Evolutionary conservation across 37 sponge, comb jelly and placozoan species (phyloP).

Genomic region (Dysidea cf. avara): DNA sequence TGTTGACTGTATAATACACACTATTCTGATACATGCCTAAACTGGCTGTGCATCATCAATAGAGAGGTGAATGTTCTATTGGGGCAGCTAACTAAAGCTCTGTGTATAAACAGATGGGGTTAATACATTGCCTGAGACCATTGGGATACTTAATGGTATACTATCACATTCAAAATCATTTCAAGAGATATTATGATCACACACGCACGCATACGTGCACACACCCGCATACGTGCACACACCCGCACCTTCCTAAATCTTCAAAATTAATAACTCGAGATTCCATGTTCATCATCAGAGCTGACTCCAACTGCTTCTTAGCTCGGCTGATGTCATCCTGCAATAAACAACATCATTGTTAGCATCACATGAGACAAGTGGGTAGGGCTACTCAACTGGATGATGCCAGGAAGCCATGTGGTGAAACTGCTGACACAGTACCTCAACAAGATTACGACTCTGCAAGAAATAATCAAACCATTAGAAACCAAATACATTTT

Average conservation of each 20-base stretch:
- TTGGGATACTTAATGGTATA: not conserved
- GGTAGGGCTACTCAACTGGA: not conserved
- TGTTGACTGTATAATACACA: too few species aligned
- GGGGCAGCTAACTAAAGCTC: too few species aligned
- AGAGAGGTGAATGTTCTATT: too few species aligned
- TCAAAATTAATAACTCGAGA: conserved; percentile 83
- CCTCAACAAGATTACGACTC: conserved; percentile 51
- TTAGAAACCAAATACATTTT: too few species aligned
- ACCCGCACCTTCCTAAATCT: conserved; percentile 86
- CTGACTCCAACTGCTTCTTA: conserved; percentile 88
- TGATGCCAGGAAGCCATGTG: too few species aligned
- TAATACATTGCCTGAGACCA: not conserved
- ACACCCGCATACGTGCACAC: too few species aligned
- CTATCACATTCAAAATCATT: not conserved
- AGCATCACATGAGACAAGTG: not conserved
- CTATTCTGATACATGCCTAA: too few species aligned
- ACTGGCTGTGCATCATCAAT: too few species aligned
- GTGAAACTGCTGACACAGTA: conserved; percentile 73
- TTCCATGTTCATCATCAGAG: conserved; percentile 96
- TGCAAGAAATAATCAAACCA: too few species aligned
- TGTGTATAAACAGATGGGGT: too few species aligned
- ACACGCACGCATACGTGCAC: too few species aligned
- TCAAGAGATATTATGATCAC: too few species aligned
- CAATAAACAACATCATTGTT: not conserved
- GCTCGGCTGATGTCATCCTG: conserved; percentile 80